phyloP scores from a whole-genome alignment of 2,888 invertebrate genomes.

The Epinotia nisella region DNA sequence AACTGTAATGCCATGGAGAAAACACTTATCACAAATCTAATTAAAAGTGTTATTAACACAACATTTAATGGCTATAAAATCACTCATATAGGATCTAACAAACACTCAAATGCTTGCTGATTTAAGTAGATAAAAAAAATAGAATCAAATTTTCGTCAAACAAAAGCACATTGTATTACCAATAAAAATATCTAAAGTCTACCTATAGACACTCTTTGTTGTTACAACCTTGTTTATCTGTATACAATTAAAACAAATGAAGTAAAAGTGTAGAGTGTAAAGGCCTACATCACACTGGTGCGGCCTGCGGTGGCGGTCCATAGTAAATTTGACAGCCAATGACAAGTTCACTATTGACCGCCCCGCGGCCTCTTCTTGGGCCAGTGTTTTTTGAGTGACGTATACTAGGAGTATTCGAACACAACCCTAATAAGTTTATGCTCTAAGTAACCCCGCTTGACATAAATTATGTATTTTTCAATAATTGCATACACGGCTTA shows the following conservation, averaged over 20 bases:
- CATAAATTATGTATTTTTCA: not conserved
- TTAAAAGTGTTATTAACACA: slow-evolving; percentile 50
- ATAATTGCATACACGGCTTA: not conserved
- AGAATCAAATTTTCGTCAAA: not conserved
- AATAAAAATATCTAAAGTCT: too few relatives aligned
- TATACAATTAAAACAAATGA: not conserved
- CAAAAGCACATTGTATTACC: too few relatives aligned
- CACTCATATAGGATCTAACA: not conserved
- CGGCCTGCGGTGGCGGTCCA: too few relatives aligned
- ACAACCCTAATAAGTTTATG: not conserved
- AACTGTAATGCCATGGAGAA: slow-evolving; percentile 71
- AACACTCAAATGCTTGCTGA: slow-evolving; percentile 7
- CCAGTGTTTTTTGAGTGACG: too few relatives aligned
- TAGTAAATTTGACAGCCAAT: too few relatives aligned
- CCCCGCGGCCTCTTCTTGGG: too few relatives aligned
- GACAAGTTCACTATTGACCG: too few relatives aligned
- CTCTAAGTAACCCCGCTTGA: not conserved
- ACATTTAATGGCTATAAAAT: not conserved
- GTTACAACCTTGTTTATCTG: not conserved
- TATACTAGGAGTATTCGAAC: not conserved
- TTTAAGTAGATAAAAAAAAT: not conserved
- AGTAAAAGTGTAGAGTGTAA: too few relatives aligned
- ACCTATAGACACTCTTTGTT: too few relatives aligned
- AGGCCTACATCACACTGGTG: too few relatives aligned
- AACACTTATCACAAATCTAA: slow-evolving; percentile 49